Evolutionary conservation across 2,888 invertebrate species (phyloP).

Genomic region (Elysia crispata): DNA sequence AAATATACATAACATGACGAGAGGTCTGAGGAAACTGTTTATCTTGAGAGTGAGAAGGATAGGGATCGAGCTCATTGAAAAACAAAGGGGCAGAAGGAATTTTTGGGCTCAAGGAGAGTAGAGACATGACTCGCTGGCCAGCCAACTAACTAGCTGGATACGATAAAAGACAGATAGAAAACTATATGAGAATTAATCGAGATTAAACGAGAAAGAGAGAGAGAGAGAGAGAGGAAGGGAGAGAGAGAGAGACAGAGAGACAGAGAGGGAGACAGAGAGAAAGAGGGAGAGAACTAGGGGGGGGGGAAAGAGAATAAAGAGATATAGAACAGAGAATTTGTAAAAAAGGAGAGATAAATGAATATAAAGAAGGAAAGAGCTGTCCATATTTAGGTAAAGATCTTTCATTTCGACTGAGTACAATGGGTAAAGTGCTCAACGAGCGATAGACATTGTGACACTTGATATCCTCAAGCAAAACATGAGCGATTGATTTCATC

Average conservation of each 20-base stretch:
- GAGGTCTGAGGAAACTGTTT: too few species aligned
- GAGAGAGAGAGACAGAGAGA: neutral
- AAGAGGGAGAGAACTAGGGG: too few species aligned
- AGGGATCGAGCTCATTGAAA: neutral
- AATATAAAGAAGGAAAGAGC: neutral
- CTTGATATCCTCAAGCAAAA: too few species aligned
- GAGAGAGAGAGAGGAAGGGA: slow-evolving; percentile 24
- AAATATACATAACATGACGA: too few species aligned
- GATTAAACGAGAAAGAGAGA: neutral
- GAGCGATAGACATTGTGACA: too few species aligned
- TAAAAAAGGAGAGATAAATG: neutral
- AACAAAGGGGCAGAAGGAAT: neutral
- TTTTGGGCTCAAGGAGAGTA: neutral
- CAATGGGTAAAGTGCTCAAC: too few species aligned
- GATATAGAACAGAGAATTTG: slow-evolving; percentile 1
- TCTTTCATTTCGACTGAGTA: neutral
- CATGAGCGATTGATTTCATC: too few species aligned
- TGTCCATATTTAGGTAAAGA: too few species aligned
- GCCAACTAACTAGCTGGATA: neutral
- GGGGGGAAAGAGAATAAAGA: neutral
- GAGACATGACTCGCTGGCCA: neutral
- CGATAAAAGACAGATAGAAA: neutral
- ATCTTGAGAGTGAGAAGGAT: neutral
- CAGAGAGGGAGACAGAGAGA: too few species aligned
- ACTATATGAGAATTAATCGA: neutral